Base-by-base conservation (phyloP, 2,797 vertebrate genomes). In the Labeo calbasu region DNA sequence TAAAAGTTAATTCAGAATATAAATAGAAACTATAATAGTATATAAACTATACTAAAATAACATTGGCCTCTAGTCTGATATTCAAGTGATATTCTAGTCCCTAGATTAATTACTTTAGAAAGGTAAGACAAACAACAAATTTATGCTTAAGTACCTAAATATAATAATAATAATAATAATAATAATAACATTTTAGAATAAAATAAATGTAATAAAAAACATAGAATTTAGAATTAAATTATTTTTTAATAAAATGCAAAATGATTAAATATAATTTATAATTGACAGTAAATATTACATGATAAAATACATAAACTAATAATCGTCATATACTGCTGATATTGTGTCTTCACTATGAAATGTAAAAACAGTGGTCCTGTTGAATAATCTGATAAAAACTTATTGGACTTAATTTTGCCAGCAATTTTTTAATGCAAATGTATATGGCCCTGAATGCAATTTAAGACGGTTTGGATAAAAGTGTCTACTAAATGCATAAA, bases 31-130 rank as follows among this genome's bases (percentile, higher is more conserved):
- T n/a, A 40, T 21, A 46, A 70, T n/a, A 46, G 12, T 70, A 43
- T 48, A 50, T 72, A 72, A 72, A 23, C 69, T 50, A 72, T 17
- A 50, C 13, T 50, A 25, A 71, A 71, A 71, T 25, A 50, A 71
- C 46, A 25, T n/a, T 50, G 14, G 7, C 46, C 46, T 28, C 3
- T 28, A 17, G 46, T 70, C 12, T 32, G 28, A 32, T 32, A 32
- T 32, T 32, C 28, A 32, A 32, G 28, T 48, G 8, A 71, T 71
- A 48, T 71, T 48, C 43, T 71, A 43, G n/a, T 71, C 69, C 14
- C 8, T 50, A 25, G 1, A 71, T 25, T 61, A 2, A 25, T 25
- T n/a, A 23, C n/a, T 59, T 61, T 13, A 25, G 23, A 61, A 69
- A 23, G 2, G 40, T 71, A 15, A 25, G 48, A 17, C 4, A 0